These are phyloP conservation scores for Gopherus flavomarginatus DNA, from an alignment of 2,113 vertebrate genomes.

Conservation along the genomic window DNA sequence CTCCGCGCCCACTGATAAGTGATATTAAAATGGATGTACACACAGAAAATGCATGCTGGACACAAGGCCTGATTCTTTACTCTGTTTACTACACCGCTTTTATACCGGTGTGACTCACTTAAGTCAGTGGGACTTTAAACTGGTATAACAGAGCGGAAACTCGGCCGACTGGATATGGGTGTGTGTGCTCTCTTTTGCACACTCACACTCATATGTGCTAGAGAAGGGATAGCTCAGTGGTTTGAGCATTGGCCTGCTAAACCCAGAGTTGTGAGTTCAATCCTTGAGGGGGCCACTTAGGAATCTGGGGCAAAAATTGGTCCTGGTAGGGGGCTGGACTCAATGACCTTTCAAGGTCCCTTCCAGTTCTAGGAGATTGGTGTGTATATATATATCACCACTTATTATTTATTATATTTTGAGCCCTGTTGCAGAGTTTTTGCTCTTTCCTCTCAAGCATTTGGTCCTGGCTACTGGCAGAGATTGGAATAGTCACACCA, in stretches of 20 bases:
- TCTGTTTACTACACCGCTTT: background rate
- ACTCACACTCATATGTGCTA: background rate
- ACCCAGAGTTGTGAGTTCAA: too few species aligned
- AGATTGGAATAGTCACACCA: background rate
- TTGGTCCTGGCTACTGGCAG: background rate
- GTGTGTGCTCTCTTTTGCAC: background rate
- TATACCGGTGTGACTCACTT: background rate
- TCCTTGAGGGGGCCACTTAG: too few species aligned
- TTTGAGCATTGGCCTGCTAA: too few species aligned
- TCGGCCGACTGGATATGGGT: background rate
- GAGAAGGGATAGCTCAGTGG: too few species aligned
- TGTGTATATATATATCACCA: too few species aligned
- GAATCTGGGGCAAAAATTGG: too few species aligned
- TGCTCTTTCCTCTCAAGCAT: background rate
- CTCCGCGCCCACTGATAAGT: constrained; percentile 10
- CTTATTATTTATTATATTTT: background rate
- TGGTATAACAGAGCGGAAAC: background rate
- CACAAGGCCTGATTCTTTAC: background rate
- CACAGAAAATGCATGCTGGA: background rate
- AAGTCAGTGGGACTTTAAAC: background rate
- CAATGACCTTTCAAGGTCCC: too few species aligned
- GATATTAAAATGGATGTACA: constrained; percentile 53
- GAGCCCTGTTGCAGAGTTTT: background rate
- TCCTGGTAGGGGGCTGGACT: too few species aligned
- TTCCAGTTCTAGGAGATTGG: too few species aligned